phyloP scores from a whole-genome alignment of 1,140 invertebrate species.

The Camponotus pennsylvanicus region DNA sequence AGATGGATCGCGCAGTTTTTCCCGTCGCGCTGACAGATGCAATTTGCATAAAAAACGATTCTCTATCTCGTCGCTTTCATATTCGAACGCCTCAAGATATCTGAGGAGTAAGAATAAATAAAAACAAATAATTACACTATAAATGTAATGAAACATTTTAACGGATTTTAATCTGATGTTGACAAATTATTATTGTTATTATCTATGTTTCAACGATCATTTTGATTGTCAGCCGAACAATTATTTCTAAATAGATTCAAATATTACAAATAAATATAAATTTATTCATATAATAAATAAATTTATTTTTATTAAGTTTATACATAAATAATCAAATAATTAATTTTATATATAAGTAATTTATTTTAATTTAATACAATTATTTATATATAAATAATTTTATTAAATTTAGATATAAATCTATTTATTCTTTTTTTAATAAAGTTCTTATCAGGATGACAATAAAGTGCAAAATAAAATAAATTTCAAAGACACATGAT shows the following conservation, averaged over 20 bases:
- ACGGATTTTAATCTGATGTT: not conserved
- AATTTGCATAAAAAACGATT: conserved; percentile 71
- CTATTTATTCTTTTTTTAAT: not conserved
- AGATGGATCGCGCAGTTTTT: conserved; percentile 77
- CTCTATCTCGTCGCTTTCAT: conserved; percentile 21
- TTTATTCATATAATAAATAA: too few species aligned
- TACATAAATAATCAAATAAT: too few species aligned
- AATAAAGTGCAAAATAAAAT: not conserved
- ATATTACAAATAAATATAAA: not conserved
- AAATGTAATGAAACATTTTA: not conserved
- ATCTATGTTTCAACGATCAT: not conserved
- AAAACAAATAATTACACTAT: not conserved
- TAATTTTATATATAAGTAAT: too few species aligned
- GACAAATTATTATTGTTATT: not conserved
- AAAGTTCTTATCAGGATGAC: not conserved
- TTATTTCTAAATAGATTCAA: not conserved
- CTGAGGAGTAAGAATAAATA: not conserved
- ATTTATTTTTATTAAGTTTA: too few species aligned
- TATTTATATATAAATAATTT: too few species aligned
- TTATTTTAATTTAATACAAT: too few species aligned
- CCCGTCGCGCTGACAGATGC: conserved; percentile 73
- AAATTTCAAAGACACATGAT: conserved; percentile 18
- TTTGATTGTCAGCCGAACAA: not conserved
- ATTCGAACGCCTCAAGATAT: conserved; percentile 27
- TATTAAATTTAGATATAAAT: not conserved